Evolutionary conservation across 2,888 invertebrate genomes (phyloP).

Genomic region (Cataglyphis rosenhaueri): DNA sequence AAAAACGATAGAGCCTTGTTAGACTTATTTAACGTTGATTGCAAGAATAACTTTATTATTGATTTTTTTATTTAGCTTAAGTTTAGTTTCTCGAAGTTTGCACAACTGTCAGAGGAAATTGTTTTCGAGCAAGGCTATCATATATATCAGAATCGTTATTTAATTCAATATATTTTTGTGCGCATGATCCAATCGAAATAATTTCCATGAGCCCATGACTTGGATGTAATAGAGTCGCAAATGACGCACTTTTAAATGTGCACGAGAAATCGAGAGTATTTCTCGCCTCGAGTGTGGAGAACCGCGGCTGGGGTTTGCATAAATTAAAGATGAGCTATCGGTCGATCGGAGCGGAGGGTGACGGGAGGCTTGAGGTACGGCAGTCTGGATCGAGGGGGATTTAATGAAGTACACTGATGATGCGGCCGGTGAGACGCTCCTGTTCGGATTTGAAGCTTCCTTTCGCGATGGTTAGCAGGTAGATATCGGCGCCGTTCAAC

Average conservation of each 20-base stretch:
- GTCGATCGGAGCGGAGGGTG: not conserved
- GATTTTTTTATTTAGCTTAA: not conserved
- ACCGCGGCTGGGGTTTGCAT: not conserved
- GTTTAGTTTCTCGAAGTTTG: not conserved
- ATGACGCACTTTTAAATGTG: not conserved
- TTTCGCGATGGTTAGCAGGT: slow-evolving; percentile 67
- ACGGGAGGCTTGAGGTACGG: slow-evolving; percentile 11
- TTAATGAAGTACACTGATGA: slow-evolving; percentile 61
- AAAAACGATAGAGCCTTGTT: not conserved
- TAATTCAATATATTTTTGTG: not conserved
- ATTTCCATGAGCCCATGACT: not conserved
- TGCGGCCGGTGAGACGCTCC: slow-evolving; percentile 37
- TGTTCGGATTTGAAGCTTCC: slow-evolving; percentile 68
- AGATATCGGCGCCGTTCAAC: slow-evolving; percentile 76
- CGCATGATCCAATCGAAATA: not conserved
- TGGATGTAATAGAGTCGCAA: not conserved
- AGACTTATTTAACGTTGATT: not conserved
- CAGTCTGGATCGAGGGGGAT: slow-evolving; percentile 45
- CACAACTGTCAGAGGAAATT: not conserved
- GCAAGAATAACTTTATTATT: not conserved
- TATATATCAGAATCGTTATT: not conserved
- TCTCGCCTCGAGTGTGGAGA: not conserved
- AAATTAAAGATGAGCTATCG: slow-evolving; percentile 14
- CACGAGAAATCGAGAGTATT: not conserved
- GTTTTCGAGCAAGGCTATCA: not conserved